Percentiles rank a stretch among this genome's conserved stretches.
Conservation (phyloP, 1,140 invertebrate species). For the Tachypleus tridentatus region DNA sequence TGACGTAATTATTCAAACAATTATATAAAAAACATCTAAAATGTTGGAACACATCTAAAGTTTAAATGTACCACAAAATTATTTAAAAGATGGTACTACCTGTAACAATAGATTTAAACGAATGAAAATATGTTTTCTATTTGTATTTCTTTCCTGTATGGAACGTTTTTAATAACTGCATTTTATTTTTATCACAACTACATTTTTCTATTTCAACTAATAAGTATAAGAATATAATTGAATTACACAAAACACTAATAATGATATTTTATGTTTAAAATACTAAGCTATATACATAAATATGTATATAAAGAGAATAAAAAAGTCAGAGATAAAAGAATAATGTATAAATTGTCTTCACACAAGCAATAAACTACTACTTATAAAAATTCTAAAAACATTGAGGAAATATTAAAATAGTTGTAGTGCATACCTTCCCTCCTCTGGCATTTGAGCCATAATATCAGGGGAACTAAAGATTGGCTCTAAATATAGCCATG, state of each 20-base stretch:
- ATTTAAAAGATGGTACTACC: background rate
- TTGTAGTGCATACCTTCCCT: constrained; percentile 42
- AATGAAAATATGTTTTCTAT: background rate
- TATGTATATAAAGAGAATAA: background rate
- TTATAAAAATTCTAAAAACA: constrained; percentile 20
- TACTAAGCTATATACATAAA: constrained; percentile 7
- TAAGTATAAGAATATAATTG: too few species aligned
- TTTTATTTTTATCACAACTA: too few species aligned
- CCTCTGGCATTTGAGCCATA: constrained; percentile 81
- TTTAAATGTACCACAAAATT: background rate
- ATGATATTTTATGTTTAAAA: constrained; percentile 21
- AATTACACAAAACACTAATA: background rate
- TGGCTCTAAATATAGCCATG: constrained; percentile 95
- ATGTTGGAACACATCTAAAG: background rate
- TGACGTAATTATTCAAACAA: too few species aligned
- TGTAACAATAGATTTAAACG: background rate
- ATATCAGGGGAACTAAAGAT: constrained; percentile 97
- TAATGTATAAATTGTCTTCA: background rate
- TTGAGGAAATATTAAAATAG: constrained; percentile 13
- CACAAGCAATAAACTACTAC: background rate
- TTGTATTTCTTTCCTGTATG: too few species aligned
- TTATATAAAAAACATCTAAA: constrained; percentile 6
- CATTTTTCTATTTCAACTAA: too few species aligned
- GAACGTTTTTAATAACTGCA: too few species aligned
- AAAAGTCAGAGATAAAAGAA: background rate